Base-by-base conservation (phyloP, 2,888 invertebrate species). In the Drosophila cyrtoloma region DNA sequence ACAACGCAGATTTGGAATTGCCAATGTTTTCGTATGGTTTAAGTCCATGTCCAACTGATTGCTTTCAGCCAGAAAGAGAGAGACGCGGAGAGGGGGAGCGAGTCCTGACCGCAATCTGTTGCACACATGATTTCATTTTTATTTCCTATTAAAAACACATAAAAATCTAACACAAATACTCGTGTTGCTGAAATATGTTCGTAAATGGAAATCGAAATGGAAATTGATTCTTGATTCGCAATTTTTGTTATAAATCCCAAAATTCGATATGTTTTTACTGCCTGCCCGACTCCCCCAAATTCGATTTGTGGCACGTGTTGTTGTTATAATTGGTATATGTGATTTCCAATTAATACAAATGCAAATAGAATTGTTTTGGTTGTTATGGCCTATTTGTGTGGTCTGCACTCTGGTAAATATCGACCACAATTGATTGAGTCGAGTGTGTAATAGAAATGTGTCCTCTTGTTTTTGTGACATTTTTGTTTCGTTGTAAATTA, bases 71-170 rank as follows among this genome's bases (percentile, higher is more conserved):
- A 47, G 26, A 47, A 26, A 5, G 28, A 19, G 16, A 50, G 26
- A 16, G 26, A 14, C 10, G 10, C 10, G 2, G 9, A 26, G 4
- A 19, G 50, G 19, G 5, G 3, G 3, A 14, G 10, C 19, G 51
- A 19, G 28, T 30, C 14, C 37, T 53, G 9, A 68, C 87, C 87
- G 69, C 87, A 87, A 87, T 87, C 87, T 87, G 87, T 90, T 87
- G 87, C 87, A 90, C 90, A 87, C 89, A 90, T 87, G 89, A 87
- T 87, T 87, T 87, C 90, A 90, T 87, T 87, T 87, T 90, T 87
- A 87, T 87, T 90, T 84, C 90, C 84, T 63, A 87, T 87, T 87
- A 87, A 90, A 87, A 89, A 65, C 90, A 77, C 86, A 87, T 87
- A 90, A 90, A 87, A 89, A 84, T 87, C 87, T 79, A 90, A 90